Base-by-base conservation (phyloP, 2,888 invertebrate species). In the Cepaea hortensis region DNA sequence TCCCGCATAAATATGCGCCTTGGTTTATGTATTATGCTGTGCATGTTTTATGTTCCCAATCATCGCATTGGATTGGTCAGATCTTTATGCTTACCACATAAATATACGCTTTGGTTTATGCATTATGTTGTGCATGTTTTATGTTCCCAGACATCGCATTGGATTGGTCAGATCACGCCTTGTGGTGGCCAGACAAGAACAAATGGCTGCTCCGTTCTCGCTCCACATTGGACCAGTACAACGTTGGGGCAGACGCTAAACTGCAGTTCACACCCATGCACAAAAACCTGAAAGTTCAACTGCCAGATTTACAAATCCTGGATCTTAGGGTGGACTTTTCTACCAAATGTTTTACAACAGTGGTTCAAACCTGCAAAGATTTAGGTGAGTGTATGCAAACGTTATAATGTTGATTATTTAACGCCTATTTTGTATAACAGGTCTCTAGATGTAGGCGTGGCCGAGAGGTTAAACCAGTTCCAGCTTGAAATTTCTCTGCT, bases 121-220 rank as follows among this genome's bases (percentile, higher is more conserved):
- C 55, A 75, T 35, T 13, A 35, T 55, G 48, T 61, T 81, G 84
- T 35, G 35, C 35, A 35, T 35, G 35, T 35, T 35, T 35, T 35
- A 35, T 35, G 35, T 90, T 96, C 96, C 23, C 96, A 97, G 99
- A 98, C 94, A 97, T 98, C 95, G 97, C 98, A 84, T 97, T 93
- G 87, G 99, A 99, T 95, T 99, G 99, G 99, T 99, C 99, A 75
- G 99, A 99, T 95, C 99, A 99, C 95, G 98, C 98, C 0, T 96
- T 99, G 1, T 99, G 99, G 98, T 99, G 99, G 99, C 99, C 99
- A 0, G 97, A 96, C 50, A 96, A 97, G 93, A 98, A 99, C 95
- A 96, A 96, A 93, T 99, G 99, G 99, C 96, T 99, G 85, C 96
- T 97, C 48, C 96, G 98, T 90, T 98, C 99, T 5, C 96, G 98